Percentiles rank a stretch among this genome's conserved stretches.
Conservation (phyloP, 2,113 vertebrate species). For the Spheniscus mendiculus region DNA sequence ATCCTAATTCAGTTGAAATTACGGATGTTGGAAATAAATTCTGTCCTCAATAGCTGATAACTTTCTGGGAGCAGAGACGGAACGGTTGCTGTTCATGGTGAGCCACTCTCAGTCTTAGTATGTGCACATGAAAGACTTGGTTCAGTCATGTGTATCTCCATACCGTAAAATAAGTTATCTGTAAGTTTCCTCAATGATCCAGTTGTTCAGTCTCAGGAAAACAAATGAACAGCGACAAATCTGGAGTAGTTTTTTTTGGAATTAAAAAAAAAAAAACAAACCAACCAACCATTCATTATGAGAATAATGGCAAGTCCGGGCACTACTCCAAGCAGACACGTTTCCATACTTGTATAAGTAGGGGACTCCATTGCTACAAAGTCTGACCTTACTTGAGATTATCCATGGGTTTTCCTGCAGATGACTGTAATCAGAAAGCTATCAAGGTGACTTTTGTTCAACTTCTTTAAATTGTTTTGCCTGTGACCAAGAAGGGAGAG, state of each 20-base stretch:
- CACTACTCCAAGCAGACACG: neutral
- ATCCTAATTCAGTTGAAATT: neutral
- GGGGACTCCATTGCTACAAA: neutral
- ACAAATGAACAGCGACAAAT: neutral
- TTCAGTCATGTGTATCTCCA: neutral
- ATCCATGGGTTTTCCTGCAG: neutral
- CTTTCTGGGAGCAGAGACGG: neutral
- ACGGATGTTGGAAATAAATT: neutral
- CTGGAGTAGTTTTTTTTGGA: neutral
- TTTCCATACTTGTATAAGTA: neutral
- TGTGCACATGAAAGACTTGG: neutral
- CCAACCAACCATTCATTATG: neutral
- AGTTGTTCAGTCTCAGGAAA: neutral
- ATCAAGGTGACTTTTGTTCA: neutral
- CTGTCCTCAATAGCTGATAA: neutral
- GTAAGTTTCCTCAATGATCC: neutral
- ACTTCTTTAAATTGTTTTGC: neutral
- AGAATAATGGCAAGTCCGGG: neutral
- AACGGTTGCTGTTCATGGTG: neutral
- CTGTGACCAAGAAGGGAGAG: neutral
- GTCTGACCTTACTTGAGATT: neutral
- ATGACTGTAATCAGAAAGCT: neutral
- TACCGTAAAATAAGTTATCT: neutral
- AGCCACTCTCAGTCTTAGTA: neutral
- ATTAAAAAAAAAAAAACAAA: too few relatives aligned